These are phyloP conservation scores for Antedon mediterranea DNA, from an alignment of 53 echinoderm and acorn worm species.

Conservation along the genomic window DNA sequence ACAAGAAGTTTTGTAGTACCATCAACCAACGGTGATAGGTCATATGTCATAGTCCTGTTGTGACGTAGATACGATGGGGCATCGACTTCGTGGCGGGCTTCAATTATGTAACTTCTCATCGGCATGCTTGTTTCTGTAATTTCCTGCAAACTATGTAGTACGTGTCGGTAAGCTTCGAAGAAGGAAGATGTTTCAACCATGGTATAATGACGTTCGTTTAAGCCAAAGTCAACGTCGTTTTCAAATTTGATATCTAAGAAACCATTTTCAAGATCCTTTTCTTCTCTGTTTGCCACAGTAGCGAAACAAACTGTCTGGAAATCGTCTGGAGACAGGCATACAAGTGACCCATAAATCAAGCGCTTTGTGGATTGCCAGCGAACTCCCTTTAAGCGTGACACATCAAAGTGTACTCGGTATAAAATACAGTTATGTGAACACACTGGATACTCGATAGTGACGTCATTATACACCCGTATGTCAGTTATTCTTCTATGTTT, in stretches of 20 bases:
- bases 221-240: constrained; percentile 11
- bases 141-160: constrained; percentile 42
- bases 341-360: constrained; percentile 69
- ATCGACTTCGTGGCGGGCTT: constrained; percentile 2
- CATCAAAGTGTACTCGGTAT: constrained; percentile 57
- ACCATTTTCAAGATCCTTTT: constrained; percentile 54
- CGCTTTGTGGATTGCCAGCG: constrained; percentile 66
- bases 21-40: constrained; percentile 18
- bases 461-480: constrained; percentile 65
- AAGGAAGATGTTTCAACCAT: constrained; percentile 72
- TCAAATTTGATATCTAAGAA: constrained; percentile 72
- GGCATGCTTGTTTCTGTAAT: constrained; percentile 31
- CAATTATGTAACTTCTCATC: constrained; percentile 43
- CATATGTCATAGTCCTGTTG: constrained; percentile 15
- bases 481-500: constrained; percentile 37
- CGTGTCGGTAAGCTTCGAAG: constrained; percentile 72
- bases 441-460: constrained; percentile 45
- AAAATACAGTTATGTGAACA: constrained; percentile 66
- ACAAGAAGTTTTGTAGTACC: neutral
- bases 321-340: constrained; percentile 65
- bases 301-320: constrained; percentile 70
- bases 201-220: constrained; percentile 9
- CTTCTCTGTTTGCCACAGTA: constrained; percentile 65
- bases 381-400: constrained; percentile 29
- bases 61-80: constrained; percentile 21